Evolutionary conservation across 2,888 invertebrate species (phyloP).

Genomic region (Gibbula magus): DNA sequence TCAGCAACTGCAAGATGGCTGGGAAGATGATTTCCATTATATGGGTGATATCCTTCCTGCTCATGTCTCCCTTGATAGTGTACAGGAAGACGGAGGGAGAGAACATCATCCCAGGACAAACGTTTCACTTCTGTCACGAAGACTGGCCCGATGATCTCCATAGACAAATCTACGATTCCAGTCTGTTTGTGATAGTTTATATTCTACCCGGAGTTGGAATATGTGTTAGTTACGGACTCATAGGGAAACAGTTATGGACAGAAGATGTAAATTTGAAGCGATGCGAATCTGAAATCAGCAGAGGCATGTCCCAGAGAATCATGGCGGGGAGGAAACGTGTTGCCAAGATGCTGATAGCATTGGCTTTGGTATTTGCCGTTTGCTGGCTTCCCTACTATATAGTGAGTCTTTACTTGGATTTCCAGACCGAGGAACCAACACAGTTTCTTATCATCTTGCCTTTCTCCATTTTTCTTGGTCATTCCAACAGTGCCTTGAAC

Average conservation of each 20-base stretch:
- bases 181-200: constrained; percentile 85
- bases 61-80: constrained; percentile 82
- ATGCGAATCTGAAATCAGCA: constrained; percentile 58
- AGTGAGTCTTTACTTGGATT: constrained; percentile 81
- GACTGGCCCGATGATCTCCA: constrained; percentile 78
- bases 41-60: constrained; percentile 82
- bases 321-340: constrained; percentile 84
- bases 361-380: constrained; percentile 84
- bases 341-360: constrained; percentile 84
- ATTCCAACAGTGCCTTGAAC: constrained; percentile 86
- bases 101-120: constrained; percentile 50
- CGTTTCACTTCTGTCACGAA: constrained; percentile 80
- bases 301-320: constrained; percentile 56
- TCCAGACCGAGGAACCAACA: constrained; percentile 65
- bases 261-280: constrained; percentile 59
- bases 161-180: constrained; percentile 81
- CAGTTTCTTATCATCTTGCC: constrained; percentile 77
- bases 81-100: constrained; percentile 72
- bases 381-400: constrained; percentile 89
- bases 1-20: constrained; percentile 83
- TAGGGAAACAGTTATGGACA: constrained; percentile 77
- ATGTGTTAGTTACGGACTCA: constrained; percentile 70
- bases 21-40: constrained; percentile 79
- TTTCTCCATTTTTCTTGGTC: constrained; percentile 84
- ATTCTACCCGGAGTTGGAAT: constrained; percentile 82